Evolutionary conservation across 2,888 invertebrate species (phyloP), one percentile per base, ranked within the genome.

Genomic region (Apodemia duryi): DNA sequence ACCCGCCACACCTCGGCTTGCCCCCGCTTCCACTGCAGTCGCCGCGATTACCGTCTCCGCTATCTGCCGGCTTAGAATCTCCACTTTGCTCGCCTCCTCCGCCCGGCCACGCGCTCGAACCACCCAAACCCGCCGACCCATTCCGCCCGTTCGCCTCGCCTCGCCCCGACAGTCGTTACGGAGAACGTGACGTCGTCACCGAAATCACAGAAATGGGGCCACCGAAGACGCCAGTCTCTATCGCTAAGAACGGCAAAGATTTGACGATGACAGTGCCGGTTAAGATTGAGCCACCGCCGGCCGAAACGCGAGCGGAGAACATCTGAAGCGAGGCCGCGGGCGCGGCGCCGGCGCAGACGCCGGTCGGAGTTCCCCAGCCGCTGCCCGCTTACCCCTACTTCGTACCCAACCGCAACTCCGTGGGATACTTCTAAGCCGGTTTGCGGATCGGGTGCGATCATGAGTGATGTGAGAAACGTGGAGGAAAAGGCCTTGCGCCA

Each of bases 81-180:
- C 94, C 95, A 32, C 82, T 95, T 64, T 93, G 93, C 83, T 94
- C 94, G 51, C 94, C 95, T 65, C 93, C 93, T 72, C 93, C 94
- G 1, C 88, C 91, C 80, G 94, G 95, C 13, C 93, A 95, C 70
- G 93, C 95, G 64, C 93, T 96, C 74, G 95, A 95, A 80, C 95
- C 90, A 29, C 80, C 87, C 71, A 93, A 85, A 76, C 92, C 81
- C 71, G 80, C 77, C 77, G 93, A 91, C 68, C 90, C 91, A 9
- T 92, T 90, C 93, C 93, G 88, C 87, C 95, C 77, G 78, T 94
- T 81, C 89, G 92, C 93, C 13, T 93, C 94, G 32, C 93, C 94
- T 4, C 91, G 93, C 61, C 89, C 92, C 52, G 91, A 92, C 69
- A 88, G 92, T 85, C 92, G 96, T 92, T 93, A 94, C 93, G 87